Percentiles rank a stretch among this genome's conserved stretches.
Evolutionary conservation across 1,140 invertebrate genomes (phyloP).

Genomic region (Trinorchestia longiramus): DNA sequence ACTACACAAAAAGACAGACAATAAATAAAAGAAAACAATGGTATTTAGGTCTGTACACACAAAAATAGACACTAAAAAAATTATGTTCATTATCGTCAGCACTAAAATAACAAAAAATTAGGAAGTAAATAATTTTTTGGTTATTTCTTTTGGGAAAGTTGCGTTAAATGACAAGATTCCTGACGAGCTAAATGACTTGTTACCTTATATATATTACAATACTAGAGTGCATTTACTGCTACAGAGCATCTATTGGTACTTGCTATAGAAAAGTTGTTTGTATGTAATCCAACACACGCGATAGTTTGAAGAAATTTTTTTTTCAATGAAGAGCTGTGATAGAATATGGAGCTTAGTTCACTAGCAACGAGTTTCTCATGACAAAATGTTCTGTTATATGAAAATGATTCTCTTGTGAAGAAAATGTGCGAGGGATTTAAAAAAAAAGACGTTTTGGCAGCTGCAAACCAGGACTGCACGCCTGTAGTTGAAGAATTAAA

Average conservation of each 20-base stretch:
- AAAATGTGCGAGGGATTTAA: background rate
- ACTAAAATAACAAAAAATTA: background rate
- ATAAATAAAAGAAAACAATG: background rate
- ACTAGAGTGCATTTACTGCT: background rate
- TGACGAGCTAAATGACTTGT: background rate
- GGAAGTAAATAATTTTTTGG: background rate
- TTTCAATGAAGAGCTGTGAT: background rate
- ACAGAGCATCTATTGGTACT: background rate
- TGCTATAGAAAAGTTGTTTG: background rate
- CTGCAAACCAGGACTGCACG: background rate
- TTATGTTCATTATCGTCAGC: background rate
- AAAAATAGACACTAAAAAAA: background rate
- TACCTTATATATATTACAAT: background rate
- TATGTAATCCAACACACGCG: background rate
- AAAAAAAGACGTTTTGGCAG: background rate
- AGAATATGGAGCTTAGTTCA: background rate
- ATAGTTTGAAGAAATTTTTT: background rate
- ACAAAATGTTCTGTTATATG: background rate
- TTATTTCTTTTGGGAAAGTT: conserved; percentile 1
- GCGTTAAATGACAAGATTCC: background rate
- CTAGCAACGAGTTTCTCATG: background rate
- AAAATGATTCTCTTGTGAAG: background rate
- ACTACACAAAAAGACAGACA: background rate
- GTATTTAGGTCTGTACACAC: background rate
- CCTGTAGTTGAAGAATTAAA: background rate